Conservation (phyloP, 92 coral and sea anemone genomes). For the Phenganax subtilis region DNA sequence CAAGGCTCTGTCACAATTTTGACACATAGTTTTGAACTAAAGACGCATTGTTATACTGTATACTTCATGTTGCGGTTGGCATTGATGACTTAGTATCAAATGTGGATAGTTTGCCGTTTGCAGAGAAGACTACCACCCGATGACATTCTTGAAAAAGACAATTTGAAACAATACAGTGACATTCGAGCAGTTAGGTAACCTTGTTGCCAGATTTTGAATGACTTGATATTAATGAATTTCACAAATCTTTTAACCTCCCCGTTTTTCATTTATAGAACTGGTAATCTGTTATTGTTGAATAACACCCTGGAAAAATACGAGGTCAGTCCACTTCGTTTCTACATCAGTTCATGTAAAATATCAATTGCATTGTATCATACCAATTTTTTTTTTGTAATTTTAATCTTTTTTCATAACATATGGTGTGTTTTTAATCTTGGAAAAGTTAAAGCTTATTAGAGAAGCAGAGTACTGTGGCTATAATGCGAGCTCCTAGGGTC, state of each 20-base stretch:
- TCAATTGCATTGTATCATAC: neutral
- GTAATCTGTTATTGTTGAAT: conserved; percentile 82
- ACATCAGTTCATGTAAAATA: neutral
- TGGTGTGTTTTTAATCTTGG: conserved; percentile 90
- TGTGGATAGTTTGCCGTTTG: neutral
- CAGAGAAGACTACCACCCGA: conserved; percentile 79
- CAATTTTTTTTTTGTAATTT: neutral
- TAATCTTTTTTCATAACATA: conserved; percentile 86
- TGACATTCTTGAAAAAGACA: conserved; percentile 74
- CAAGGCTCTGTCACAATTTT: neutral
- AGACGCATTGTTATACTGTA: neutral
- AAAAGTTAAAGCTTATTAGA: conserved; percentile 81
- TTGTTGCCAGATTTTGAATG: no score
- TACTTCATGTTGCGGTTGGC: neutral
- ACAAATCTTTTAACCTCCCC: no score
- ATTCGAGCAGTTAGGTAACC: conserved; percentile 79
- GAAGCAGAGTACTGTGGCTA: no score
- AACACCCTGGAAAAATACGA: conserved; percentile 75
- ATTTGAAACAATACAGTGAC: conserved; percentile 76
- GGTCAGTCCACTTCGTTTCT: conserved; percentile 42
- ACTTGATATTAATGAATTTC: no score
- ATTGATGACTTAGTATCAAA: neutral
- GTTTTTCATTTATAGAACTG: conserved; percentile 55
- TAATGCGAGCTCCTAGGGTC: no score
- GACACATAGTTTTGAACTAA: neutral